These are phyloP conservation scores for Zygaena filipendulae DNA, from an alignment of 2,888 invertebrate species.

Conservation along the genomic window DNA sequence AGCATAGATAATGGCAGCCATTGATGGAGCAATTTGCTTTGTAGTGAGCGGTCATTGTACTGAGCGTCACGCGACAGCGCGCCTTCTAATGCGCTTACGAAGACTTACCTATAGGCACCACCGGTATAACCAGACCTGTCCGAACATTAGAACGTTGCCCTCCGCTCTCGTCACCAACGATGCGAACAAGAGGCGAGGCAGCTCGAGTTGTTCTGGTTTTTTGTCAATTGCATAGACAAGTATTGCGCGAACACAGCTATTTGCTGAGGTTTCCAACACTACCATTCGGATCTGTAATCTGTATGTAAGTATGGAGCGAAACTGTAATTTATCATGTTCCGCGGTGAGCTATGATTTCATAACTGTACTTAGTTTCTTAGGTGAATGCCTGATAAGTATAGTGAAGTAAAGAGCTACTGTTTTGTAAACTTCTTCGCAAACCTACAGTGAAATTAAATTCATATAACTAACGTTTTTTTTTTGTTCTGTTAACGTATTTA, in stretches of 20 bases:
- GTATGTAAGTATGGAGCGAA: too few species aligned
- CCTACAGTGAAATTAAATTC: too few species aligned
- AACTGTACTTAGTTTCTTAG: too few species aligned
- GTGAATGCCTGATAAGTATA: too few species aligned
- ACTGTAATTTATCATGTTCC: slow-evolving; percentile 5
- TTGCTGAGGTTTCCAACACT: slow-evolving; percentile 43
- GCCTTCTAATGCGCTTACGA: slow-evolving; percentile 60
- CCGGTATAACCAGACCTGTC: slow-evolving; percentile 33
- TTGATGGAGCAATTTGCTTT: slow-evolving; percentile 47
- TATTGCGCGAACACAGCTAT: slow-evolving; percentile 45
- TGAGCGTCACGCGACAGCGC: slow-evolving; percentile 55
- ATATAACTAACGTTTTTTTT: too few species aligned
- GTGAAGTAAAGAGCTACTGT: too few species aligned
- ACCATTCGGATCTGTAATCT: too few species aligned
- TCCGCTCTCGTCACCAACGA: slow-evolving; percentile 15
- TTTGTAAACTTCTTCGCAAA: too few species aligned
- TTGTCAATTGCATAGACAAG: slow-evolving; percentile 32
- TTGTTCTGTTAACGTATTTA: too few species aligned
- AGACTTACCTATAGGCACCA: slow-evolving; percentile 46
- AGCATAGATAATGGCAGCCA: slow-evolving; percentile 36
- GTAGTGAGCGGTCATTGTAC: slow-evolving; percentile 58
- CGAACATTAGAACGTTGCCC: too few species aligned
- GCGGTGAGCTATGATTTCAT: slow-evolving; percentile 22
- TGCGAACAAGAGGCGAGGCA: slow-evolving; percentile 15
- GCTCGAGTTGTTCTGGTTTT: slow-evolving; percentile 23